Percentiles rank a stretch among this genome's conserved stretches.
These are phyloP conservation scores for Scrobipalpa atriplicella DNA, from an alignment of 2,888 invertebrate genomes.

Conservation along the genomic window DNA sequence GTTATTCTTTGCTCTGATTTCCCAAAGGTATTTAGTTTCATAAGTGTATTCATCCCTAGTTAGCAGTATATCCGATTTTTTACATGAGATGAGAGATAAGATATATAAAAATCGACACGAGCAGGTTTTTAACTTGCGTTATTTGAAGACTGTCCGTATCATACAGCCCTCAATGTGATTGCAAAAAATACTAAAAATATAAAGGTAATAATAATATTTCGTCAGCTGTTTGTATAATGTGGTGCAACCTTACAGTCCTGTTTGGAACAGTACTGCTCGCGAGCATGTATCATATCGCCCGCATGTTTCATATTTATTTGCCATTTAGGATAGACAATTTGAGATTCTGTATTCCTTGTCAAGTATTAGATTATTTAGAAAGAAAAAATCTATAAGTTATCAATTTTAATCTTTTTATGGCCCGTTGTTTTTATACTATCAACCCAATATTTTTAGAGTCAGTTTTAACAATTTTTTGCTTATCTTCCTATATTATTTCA, in stretches of 20 bases:
- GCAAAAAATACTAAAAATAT: no score
- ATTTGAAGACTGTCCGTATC: no score
- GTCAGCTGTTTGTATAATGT: not conserved
- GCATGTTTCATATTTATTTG: constrained; percentile 37
- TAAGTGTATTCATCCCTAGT: no score
- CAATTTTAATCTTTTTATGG: not conserved
- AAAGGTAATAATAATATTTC: no score
- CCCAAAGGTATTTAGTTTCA: no score
- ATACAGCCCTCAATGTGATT: no score
- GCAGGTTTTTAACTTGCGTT: no score
- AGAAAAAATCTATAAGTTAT: not conserved
- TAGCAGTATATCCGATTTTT: no score
- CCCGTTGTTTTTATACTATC: no score
- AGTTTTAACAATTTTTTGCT: not conserved
- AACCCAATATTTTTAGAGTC: not conserved
- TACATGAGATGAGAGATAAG: no score
- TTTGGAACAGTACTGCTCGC: not conserved
- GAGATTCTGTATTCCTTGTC: not conserved
- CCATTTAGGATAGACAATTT: not conserved
- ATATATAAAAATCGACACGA: no score
- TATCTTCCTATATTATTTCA: not conserved
- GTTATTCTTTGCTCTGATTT: no score
- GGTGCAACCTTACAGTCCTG: not conserved
- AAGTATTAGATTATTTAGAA: not conserved
- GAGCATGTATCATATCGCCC: constrained; percentile 9